Conservation (phyloP, 2,797 vertebrate genomes). For the Threskiornis aethiopicus region DNA sequence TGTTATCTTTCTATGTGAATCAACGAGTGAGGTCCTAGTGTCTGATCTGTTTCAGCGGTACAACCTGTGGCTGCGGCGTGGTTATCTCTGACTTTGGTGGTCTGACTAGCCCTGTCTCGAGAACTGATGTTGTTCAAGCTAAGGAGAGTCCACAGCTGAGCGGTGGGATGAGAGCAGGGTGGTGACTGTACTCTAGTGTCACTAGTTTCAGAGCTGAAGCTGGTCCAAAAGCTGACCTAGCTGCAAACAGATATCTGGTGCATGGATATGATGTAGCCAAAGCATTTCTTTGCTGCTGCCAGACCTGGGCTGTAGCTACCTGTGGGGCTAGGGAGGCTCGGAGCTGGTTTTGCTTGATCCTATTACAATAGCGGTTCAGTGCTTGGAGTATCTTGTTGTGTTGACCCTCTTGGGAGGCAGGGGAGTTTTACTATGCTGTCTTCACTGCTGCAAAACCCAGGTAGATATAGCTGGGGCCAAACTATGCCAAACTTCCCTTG, state of each 20-base stretch:
- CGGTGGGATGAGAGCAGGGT: background rate
- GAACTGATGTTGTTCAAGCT: background rate
- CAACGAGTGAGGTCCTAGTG: background rate
- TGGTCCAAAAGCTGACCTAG: background rate
- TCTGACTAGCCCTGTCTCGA: background rate
- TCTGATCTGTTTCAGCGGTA: background rate
- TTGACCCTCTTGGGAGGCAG: background rate
- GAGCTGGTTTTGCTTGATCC: background rate
- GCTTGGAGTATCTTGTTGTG: background rate
- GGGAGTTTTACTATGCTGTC: background rate
- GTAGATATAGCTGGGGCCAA: background rate
- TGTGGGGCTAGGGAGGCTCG: background rate
- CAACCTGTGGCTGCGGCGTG: rapidly evolving
- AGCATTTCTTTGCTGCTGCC: background rate
- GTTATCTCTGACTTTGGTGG: background rate
- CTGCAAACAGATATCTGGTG: background rate
- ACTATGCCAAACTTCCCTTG: background rate
- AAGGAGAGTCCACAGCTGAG: background rate
- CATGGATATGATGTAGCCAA: background rate
- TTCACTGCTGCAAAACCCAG: background rate
- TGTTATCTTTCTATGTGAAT: background rate
- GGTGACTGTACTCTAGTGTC: rapidly evolving
- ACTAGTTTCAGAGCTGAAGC: background rate
- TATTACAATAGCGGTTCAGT: background rate
- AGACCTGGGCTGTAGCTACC: background rate